Conservation (phyloP, 2,797 vertebrate genomes). For the Meriones psammophilus region DNA sequence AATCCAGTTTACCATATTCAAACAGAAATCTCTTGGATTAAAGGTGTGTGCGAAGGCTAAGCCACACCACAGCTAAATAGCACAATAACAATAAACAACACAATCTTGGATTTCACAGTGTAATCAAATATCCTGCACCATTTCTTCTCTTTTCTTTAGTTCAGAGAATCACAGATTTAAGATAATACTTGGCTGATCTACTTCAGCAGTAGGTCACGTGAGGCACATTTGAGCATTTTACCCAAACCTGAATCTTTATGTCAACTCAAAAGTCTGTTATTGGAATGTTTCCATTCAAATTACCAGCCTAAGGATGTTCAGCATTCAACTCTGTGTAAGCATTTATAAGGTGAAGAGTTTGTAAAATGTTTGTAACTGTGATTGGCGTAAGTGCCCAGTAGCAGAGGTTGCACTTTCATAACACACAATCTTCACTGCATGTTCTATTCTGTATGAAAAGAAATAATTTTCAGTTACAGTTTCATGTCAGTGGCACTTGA, state of each 20-base stretch:
- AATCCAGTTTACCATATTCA: neutral
- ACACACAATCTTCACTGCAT: neutral
- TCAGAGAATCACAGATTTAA: constrained; percentile 19
- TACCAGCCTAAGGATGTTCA: neutral
- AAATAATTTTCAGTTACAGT: neutral
- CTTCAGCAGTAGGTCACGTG: constrained; percentile 3
- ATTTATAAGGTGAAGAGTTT: constrained; percentile 12
- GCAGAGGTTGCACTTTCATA: neutral
- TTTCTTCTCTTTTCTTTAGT: neutral
- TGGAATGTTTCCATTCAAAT: neutral
- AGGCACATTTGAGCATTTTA: neutral
- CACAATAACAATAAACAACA: neutral
- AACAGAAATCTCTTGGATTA: neutral
- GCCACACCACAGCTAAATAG: neutral
- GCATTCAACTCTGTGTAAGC: neutral
- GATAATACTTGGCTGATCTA: neutral
- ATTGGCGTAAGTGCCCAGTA: neutral
- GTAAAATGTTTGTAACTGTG: neutral
- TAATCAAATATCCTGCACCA: neutral
- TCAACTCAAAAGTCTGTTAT: neutral
- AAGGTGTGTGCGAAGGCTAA: neutral
- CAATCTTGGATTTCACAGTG: neutral
- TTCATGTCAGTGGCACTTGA: neutral
- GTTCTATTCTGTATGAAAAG: neutral
- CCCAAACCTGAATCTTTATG: neutral